These are phyloP conservation scores for Dicyrtomina minuta DNA, from an alignment of 2,888 invertebrate genomes.

Conservation along the genomic window DNA sequence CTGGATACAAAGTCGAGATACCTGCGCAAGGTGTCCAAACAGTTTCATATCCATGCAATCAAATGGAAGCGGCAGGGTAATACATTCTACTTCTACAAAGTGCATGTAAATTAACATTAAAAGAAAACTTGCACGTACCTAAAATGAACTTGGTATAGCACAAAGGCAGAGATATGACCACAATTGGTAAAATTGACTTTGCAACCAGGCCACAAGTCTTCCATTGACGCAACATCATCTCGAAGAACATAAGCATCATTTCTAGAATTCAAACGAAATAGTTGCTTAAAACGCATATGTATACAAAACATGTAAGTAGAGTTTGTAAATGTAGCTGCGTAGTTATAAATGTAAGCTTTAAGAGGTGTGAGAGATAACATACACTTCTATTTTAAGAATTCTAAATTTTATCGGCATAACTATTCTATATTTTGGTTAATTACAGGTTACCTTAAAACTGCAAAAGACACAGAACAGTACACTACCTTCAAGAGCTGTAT, in stretches of 20 bases:
- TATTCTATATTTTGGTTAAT: no score
- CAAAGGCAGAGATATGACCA: conserved; percentile 86
- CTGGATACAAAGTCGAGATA: no score
- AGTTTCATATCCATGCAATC: no score
- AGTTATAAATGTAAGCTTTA: conserved; percentile 4
- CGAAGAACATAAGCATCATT: conserved; percentile 74
- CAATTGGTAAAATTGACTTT: conserved; percentile 84
- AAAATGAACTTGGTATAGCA: conserved; percentile 82
- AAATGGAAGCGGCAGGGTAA: no score
- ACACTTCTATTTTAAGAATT: no score
- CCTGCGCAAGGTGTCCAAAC: no score
- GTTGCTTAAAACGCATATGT: background rate
- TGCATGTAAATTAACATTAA: background rate
- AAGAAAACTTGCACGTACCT: conserved; percentile 62
- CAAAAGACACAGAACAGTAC: no score
- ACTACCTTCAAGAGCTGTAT: no score
- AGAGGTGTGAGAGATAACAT: no score
- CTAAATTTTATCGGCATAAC: no score
- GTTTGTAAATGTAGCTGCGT: background rate
- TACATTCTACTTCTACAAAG: background rate
- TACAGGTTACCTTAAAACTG: no score
- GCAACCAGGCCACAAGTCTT: conserved; percentile 90
- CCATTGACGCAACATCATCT: conserved; percentile 75
- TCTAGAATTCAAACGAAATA: conserved; percentile 27
- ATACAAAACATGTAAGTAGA: no score